phyloP scores from a whole-genome alignment of 2,797 vertebrate species.

The Fringilla coelebs region DNA sequence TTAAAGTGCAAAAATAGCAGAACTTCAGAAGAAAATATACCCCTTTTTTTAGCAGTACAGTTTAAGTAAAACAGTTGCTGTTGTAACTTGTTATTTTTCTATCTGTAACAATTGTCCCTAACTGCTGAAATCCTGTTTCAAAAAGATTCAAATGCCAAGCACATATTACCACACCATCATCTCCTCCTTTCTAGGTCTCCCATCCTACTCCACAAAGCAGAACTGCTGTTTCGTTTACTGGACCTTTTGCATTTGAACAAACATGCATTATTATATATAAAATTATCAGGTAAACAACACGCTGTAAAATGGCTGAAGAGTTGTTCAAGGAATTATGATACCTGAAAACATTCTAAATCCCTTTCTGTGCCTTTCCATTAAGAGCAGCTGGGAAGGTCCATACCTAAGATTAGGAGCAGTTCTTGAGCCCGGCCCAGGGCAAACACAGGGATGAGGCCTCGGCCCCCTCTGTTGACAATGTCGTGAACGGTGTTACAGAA shows the following conservation, averaged over 20 bases:
- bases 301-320: background rate
- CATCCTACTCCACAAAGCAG: background rate
- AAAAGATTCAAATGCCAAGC: background rate
- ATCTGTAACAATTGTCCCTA: background rate
- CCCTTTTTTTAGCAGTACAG: background rate
- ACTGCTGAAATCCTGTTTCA: background rate
- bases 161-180: background rate
- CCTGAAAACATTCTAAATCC: background rate
- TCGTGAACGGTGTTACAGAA: constrained; percentile 97
- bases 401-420: constrained; percentile 93
- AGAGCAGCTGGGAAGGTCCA: background rate
- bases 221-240: background rate
- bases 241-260: background rate
- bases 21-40: background rate
- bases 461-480: constrained; percentile 92
- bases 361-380: background rate
- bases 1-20: background rate
- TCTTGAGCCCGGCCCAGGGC: constrained; percentile 93
- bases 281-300: background rate
- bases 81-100: background rate
- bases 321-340: background rate
- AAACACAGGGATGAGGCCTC: constrained; percentile 86
- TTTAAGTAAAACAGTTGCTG: background rate
- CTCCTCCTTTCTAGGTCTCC: background rate
- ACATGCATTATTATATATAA: background rate